phyloP scores from a whole-genome alignment of 2,888 invertebrate genomes.

The Sympetrum striolatum region DNA sequence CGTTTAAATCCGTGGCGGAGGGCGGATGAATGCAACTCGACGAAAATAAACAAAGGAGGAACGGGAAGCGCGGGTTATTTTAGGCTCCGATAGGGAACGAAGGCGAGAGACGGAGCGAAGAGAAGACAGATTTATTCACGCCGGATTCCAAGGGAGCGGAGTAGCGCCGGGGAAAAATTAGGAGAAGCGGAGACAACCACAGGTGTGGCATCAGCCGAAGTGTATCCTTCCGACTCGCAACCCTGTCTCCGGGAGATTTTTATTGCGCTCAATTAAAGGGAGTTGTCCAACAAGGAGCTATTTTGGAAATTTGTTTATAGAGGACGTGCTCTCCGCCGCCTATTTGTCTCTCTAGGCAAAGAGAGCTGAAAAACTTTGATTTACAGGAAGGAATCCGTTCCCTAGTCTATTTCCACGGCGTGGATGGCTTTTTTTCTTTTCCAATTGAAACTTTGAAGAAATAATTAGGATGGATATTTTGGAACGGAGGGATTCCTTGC shows the following conservation, averaged over 20 bases:
- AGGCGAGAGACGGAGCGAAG: background rate
- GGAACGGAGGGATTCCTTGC: background rate
- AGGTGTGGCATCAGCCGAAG: constrained; percentile 3
- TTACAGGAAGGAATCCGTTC: too few relatives aligned
- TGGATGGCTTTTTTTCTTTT: background rate
- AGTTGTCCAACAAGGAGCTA: constrained; percentile 14
- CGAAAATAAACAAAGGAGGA: background rate
- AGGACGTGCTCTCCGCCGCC: background rate
- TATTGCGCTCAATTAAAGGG: background rate
- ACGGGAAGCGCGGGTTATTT: background rate
- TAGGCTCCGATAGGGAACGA: background rate
- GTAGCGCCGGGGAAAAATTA: background rate
- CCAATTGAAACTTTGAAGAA: background rate
- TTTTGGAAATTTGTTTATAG: background rate
- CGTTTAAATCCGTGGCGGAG: background rate
- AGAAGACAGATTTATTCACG: background rate
- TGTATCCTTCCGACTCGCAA: background rate
- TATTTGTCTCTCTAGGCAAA: background rate
- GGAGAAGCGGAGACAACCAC: constrained; percentile 1
- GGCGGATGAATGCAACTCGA: background rate
- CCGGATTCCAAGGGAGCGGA: background rate
- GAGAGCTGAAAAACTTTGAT: too few relatives aligned
- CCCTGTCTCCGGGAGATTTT: background rate
- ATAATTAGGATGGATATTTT: background rate
- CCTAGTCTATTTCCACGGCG: too few relatives aligned